Conservation (phyloP, 2,888 invertebrate species). For the Troides oblongomaculatus region DNA sequence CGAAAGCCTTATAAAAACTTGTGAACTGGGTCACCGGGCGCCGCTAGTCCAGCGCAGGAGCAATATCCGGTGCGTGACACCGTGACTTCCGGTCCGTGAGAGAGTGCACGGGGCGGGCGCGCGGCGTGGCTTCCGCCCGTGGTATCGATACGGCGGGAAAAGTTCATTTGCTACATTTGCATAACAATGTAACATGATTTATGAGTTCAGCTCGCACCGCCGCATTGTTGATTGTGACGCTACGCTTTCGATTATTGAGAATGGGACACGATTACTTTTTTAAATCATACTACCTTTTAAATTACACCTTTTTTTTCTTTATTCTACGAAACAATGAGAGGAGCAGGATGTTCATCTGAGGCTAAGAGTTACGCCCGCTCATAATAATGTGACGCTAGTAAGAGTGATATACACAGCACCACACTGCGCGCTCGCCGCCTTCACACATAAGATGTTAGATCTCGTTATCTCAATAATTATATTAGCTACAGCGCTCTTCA, state of each 20-base stretch:
- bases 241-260: neutral
- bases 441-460: no score
- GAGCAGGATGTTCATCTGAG: no score
- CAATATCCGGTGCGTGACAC: constrained; percentile 29
- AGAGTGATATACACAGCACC: no score
- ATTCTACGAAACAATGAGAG: no score
- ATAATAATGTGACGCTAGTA: no score
- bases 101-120: constrained; percentile 6
- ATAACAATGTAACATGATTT: constrained; percentile 19
- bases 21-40: constrained; percentile 19
- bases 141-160: constrained; percentile 10
- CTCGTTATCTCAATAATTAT: no score
- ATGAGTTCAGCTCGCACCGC: neutral
- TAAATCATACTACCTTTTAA: no score
- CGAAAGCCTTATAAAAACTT: constrained; percentile 6
- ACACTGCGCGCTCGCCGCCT: no score
- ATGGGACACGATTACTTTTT: no score
- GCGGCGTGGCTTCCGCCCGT: constrained; percentile 9
- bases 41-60: constrained; percentile 8
- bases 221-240: constrained; percentile 5
- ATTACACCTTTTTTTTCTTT: no score
- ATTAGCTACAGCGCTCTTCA: no score
- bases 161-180: constrained; percentile 24
- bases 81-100: constrained; percentile 19
- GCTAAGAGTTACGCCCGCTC: no score